Conservation (phyloP, 2,113 vertebrate species). For the Corvus hawaiiensis region DNA sequence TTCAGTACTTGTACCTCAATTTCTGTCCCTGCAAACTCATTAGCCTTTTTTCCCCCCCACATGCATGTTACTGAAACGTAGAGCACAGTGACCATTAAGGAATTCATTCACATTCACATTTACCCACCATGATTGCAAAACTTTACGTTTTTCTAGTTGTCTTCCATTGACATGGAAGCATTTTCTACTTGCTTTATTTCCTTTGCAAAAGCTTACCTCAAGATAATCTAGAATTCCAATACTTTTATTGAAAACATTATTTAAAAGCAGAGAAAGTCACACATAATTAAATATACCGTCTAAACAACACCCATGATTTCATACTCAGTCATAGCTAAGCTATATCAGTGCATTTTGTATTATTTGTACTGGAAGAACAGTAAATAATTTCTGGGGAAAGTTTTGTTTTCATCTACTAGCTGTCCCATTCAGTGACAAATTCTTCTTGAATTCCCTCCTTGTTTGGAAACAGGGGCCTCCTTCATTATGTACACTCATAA, state of each 20-base stretch:
- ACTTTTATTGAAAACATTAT: background rate
- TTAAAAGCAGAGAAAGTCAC: background rate
- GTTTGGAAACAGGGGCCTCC: constrained; percentile 16
- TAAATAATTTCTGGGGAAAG: background rate
- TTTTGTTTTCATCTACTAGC: background rate
- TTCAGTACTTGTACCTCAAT: background rate
- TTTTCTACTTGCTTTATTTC: background rate
- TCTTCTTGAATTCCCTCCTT: constrained; percentile 7
- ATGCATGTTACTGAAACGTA: background rate
- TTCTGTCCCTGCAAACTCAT: background rate
- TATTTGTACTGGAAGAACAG: background rate
- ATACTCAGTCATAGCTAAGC: background rate
- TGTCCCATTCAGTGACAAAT: background rate
- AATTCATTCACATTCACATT: background rate
- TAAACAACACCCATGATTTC: background rate
- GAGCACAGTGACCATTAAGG: background rate
- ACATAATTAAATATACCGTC: background rate
- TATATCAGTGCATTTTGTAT: background rate
- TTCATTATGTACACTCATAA: background rate
- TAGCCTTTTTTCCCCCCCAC: accelerated
- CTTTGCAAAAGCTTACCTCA: background rate
- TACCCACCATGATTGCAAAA: background rate
- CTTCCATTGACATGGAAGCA: background rate
- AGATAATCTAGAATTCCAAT: background rate
- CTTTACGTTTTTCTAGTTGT: background rate